A percentile compares a stretch with the other conserved stretches of the same genome.
phyloP scores from a whole-genome alignment of 2,888 invertebrate species.

The Cephus spinipes region DNA sequence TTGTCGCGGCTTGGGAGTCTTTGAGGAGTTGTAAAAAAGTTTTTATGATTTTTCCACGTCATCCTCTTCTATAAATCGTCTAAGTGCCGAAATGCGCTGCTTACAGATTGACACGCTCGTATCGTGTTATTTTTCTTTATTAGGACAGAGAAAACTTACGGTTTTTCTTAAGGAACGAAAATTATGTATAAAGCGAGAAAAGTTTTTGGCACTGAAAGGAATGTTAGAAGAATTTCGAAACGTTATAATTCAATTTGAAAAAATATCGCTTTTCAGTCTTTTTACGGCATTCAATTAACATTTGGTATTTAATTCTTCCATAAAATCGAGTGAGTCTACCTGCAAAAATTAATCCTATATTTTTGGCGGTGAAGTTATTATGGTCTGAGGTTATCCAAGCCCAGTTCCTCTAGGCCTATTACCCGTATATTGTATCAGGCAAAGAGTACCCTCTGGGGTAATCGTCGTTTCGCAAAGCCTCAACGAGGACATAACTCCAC shows the following conservation, averaged over 20 bases:
- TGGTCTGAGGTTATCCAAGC: neutral
- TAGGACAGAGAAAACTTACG: neutral
- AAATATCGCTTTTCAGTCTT: neutral
- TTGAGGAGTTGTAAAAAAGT: slow-evolving; percentile 31
- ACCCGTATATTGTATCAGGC: neutral
- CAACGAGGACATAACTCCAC: neutral
- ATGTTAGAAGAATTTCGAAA: neutral
- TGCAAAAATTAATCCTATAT: neutral
- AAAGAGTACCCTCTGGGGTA: neutral
- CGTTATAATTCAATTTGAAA: neutral
- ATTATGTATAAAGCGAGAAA: neutral
- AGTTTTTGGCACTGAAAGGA: neutral
- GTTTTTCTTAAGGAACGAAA: neutral
- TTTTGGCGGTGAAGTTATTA: neutral
- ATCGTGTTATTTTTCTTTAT: neutral
- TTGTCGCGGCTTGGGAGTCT: neutral
- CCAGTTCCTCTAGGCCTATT: neutral
- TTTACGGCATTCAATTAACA: neutral
- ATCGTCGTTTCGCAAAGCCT: neutral
- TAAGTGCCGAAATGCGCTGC: neutral
- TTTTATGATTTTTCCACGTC: slow-evolving; percentile 38
- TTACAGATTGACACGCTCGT: neutral
- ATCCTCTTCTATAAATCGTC: neutral
- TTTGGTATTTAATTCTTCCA: neutral
- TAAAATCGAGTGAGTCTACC: neutral